These are phyloP conservation scores for Spisula solida DNA, from an alignment of 2,888 invertebrate species.

Conservation along the genomic window DNA sequence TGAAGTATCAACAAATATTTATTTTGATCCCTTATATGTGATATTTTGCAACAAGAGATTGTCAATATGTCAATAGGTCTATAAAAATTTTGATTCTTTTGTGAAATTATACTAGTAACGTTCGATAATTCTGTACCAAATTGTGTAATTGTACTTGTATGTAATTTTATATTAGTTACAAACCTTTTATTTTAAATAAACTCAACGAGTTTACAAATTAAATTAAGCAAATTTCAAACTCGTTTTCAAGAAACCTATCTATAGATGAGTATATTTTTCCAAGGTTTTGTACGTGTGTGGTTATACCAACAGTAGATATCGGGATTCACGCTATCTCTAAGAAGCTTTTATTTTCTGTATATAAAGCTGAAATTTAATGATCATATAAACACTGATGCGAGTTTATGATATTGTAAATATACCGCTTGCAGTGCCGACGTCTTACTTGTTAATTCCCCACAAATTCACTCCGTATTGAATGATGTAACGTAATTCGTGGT, in stretches of 20 bases:
- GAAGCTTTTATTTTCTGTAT: background rate
- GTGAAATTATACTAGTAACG: too few species aligned
- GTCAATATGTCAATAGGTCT: too few species aligned
- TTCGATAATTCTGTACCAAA: too few species aligned
- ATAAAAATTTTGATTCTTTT: too few species aligned
- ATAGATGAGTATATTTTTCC: background rate
- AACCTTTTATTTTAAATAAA: too few species aligned
- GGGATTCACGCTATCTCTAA: background rate
- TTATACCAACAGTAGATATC: background rate
- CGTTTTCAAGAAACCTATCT: background rate
- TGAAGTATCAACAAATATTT: too few species aligned
- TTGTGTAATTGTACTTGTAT: too few species aligned
- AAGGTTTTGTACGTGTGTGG: background rate
- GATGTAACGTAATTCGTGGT: background rate
- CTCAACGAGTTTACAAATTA: background rate
- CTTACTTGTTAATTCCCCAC: slow-evolving; percentile 29
- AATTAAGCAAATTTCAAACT: background rate
- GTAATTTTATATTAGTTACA: too few species aligned
- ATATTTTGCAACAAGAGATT: too few species aligned
- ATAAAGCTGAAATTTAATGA: slow-evolving; percentile 48
- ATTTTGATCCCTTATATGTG: too few species aligned
- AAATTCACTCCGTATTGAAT: slow-evolving; percentile 41
- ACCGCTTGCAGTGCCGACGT: slow-evolving; percentile 29
- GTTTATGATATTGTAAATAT: slow-evolving; percentile 46
- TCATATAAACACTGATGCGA: slow-evolving; percentile 49